phyloP scores from a whole-genome alignment of 2,797 vertebrate genomes.

The Columba guinea region DNA sequence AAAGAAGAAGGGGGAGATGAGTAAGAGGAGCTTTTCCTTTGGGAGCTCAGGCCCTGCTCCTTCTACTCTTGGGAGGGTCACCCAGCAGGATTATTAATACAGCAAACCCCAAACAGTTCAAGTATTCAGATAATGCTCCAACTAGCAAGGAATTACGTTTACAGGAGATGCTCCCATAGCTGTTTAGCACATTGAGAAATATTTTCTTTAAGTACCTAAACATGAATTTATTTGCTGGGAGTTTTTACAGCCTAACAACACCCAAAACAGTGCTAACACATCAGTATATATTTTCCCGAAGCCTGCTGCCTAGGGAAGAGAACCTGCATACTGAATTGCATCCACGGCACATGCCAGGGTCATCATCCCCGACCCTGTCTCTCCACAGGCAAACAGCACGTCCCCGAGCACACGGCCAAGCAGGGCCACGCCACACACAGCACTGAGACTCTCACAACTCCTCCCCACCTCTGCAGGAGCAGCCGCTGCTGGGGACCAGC shows the following conservation, averaged over 20 bases:
- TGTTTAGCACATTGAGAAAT: fast-evolving
- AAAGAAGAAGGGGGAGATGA: background rate
- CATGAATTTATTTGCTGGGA: background rate
- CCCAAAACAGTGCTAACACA: background rate
- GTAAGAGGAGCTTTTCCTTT: background rate
- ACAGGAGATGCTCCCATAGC: background rate
- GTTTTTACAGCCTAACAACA: background rate
- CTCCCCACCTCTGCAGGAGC: background rate
- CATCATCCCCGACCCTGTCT: background rate
- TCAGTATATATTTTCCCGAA: background rate
- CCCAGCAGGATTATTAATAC: constrained; percentile 21
- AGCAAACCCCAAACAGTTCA: background rate
- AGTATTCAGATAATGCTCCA: constrained; percentile 23
- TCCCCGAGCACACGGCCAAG: background rate
- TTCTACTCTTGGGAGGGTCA: background rate
- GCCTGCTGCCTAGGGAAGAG: background rate
- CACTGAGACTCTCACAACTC: background rate
- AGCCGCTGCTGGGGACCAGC: background rate
- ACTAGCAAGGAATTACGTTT: background rate
- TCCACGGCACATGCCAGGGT: background rate
- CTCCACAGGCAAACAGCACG: fast-evolving
- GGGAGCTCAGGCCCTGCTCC: background rate
- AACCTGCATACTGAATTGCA: background rate
- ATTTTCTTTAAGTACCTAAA: background rate
- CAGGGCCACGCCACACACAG: fast-evolving